Evolutionary conservation across 1,140 invertebrate species (phyloP).

Genomic region (Polypedilum vanderplanki): DNA sequence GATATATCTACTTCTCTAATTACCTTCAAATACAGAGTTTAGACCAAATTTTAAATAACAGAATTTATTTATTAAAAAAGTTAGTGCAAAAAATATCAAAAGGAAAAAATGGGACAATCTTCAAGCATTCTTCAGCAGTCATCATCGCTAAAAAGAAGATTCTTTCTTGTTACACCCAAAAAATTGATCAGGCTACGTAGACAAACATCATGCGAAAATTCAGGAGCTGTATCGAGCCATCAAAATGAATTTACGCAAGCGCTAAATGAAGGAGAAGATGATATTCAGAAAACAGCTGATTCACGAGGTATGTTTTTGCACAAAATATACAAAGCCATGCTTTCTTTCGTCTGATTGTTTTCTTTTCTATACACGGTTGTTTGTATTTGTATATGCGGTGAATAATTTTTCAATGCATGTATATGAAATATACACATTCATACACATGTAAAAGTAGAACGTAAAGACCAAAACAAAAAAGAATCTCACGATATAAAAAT

Average conservation of each 20-base stretch:
- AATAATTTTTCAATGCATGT: background rate
- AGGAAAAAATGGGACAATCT: background rate
- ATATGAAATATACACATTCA: background rate
- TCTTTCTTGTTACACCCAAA: background rate
- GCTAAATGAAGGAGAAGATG: background rate
- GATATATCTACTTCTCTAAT: no score
- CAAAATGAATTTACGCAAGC: background rate
- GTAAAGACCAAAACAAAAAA: background rate
- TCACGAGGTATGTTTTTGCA: background rate
- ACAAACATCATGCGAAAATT: constrained; percentile 6
- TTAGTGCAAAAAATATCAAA: background rate
- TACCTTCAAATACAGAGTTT: no score
- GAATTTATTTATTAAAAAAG: background rate
- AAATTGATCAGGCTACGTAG: background rate
- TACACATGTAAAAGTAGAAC: background rate
- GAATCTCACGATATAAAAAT: background rate
- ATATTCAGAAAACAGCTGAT: constrained; percentile 12
- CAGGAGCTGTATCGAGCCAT: background rate
- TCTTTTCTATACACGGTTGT: background rate
- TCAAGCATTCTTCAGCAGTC: background rate
- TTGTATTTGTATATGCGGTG: background rate
- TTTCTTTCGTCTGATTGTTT: background rate
- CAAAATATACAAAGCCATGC: background rate
- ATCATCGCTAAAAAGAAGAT: constrained; percentile 1
- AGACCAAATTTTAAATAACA: no score